Evolutionary conservation across 2,797 vertebrate genomes (phyloP).

Genomic region (Sebastes itinus): DNA sequence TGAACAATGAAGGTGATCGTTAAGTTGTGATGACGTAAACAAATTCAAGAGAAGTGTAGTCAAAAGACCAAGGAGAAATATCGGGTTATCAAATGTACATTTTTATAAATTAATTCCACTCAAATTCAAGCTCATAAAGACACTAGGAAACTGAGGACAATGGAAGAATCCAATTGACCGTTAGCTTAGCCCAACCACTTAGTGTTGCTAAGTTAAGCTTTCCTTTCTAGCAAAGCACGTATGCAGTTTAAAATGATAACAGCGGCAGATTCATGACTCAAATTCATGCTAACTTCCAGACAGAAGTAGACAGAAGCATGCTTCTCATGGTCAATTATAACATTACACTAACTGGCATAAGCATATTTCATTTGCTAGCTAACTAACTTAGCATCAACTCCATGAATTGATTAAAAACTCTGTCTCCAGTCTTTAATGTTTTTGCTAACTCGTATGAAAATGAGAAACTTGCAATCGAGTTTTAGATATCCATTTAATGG

Average conservation of each 20-base stretch:
- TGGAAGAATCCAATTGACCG: not conserved
- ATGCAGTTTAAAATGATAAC: too few species aligned
- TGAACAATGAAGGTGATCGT: conserved; percentile 4
- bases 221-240: too few species aligned
- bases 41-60: not conserved
- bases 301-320: not conserved
- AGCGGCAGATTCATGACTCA: too few species aligned
- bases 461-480: not conserved
- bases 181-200: not conserved
- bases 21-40: not conserved
- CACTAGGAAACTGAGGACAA: not conserved
- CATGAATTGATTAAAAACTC: not conserved
- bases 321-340: not conserved
- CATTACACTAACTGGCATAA: not conserved
- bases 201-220: not conserved
- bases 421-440: not conserved
- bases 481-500: not conserved
- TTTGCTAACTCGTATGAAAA: not conserved
- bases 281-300: too few species aligned
- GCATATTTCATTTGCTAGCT: not conserved
- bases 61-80: not conserved
- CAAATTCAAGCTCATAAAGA: not conserved
- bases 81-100: not conserved
- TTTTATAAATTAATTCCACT: not conserved
- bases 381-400: not conserved